These are phyloP conservation scores for Drosophila ironensis DNA, from an alignment of 1,140 invertebrate genomes.

Conservation along the genomic window DNA sequence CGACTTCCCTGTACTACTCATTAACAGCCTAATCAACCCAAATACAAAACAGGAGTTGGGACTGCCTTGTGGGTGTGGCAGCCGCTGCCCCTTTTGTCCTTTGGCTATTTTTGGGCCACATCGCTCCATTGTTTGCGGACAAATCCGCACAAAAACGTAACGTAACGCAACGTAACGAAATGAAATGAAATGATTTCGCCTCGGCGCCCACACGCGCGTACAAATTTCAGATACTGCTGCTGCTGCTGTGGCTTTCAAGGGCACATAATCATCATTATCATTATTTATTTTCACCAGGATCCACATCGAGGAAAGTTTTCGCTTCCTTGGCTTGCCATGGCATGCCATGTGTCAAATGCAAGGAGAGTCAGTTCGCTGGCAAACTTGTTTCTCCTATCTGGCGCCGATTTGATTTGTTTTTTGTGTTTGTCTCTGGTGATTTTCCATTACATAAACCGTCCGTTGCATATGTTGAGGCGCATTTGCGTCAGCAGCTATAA, in stretches of 20 bases:
- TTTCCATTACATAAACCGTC: constrained; percentile 63
- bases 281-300: constrained; percentile 38
- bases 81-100: constrained; percentile 4
- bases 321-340: background rate
- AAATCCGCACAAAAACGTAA: constrained; percentile 36
- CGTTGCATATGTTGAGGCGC: constrained; percentile 42
- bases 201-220: constrained; percentile 11
- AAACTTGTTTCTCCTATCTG: constrained; percentile 44
- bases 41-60: background rate
- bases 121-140: constrained; percentile 22
- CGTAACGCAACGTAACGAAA: constrained; percentile 29
- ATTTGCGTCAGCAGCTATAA: constrained; percentile 48
- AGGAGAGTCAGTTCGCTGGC: constrained; percentile 17
- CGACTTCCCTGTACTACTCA: background rate
- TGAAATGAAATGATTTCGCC: constrained; percentile 33
- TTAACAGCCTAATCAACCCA: constrained; percentile 24
- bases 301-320: constrained; percentile 50
- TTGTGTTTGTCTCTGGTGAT: constrained; percentile 35
- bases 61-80: constrained; percentile 10
- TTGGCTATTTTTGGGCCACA: constrained; percentile 30
- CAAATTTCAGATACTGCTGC: constrained; percentile 18
- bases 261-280: constrained; percentile 15
- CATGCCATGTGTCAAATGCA: constrained; percentile 70
- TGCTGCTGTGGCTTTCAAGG: constrained; percentile 45
- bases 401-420: constrained; percentile 31